A percentile compares a stretch with the other conserved stretches of the same genome.
Conservation (phyloP, 1,140 invertebrate species). For the Dermatophagoides farinae region DNA sequence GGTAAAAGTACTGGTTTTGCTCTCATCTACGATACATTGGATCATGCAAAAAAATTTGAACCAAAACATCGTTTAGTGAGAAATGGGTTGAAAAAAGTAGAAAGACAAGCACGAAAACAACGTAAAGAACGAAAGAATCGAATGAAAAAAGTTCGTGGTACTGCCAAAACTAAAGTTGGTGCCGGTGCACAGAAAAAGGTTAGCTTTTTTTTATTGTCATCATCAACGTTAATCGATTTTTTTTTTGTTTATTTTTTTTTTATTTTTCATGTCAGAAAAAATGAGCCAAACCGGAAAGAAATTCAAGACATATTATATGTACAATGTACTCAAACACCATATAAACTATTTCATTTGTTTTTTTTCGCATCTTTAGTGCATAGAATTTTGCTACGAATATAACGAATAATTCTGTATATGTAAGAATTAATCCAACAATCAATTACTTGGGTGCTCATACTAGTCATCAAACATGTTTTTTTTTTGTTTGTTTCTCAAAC, state of each 20-base stretch:
- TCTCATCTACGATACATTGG: slow-evolving; percentile 87
- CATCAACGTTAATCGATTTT: neutral
- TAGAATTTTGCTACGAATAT: too few relatives aligned
- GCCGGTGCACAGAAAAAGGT: slow-evolving; percentile 62
- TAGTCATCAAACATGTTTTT: too few relatives aligned
- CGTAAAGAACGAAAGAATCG: slow-evolving; percentile 99
- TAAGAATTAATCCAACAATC: too few relatives aligned
- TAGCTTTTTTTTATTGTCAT: neutral
- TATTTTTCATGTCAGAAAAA: neutral
- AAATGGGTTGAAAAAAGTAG: slow-evolving; percentile 78
- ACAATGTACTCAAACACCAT: too few relatives aligned
- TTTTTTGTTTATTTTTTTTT: neutral
- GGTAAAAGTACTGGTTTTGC: slow-evolving; percentile 94
- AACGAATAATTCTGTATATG: too few relatives aligned
- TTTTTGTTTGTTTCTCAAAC: too few relatives aligned
- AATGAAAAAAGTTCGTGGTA: slow-evolving; percentile 98
- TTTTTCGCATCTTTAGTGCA: too few relatives aligned
- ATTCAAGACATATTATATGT: too few relatives aligned
- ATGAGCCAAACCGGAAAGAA: neutral
- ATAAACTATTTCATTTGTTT: too few relatives aligned
- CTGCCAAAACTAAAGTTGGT: slow-evolving; percentile 91
- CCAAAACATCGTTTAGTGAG: slow-evolving; percentile 79
- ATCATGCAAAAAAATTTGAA: slow-evolving; percentile 97
- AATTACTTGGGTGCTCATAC: too few relatives aligned
- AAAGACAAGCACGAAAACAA: slow-evolving; percentile 82